These are phyloP conservation scores for Arrhamphus sclerolepis DNA, from an alignment of 2,797 vertebrate species.

Conservation along the genomic window DNA sequence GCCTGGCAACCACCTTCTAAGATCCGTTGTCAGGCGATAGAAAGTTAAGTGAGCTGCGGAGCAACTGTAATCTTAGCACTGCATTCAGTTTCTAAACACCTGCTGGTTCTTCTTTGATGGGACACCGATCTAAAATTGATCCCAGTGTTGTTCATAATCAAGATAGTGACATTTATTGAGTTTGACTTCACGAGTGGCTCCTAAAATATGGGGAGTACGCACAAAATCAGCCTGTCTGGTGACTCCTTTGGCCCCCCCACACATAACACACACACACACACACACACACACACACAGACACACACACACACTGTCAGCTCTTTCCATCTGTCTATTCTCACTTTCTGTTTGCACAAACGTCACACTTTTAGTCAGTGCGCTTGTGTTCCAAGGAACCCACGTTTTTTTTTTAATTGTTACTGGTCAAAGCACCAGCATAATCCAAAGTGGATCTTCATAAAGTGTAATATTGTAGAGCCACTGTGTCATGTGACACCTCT, in stretches of 20 bases:
- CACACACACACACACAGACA: background rate
- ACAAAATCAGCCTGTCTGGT: conserved; percentile 26
- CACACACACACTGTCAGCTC: conserved; percentile 8
- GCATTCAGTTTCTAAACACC: too few species aligned
- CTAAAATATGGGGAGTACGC: background rate
- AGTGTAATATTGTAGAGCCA: background rate
- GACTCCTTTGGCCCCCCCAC: conserved; percentile 24
- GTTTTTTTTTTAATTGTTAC: background rate
- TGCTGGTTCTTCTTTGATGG: background rate
- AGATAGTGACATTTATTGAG: background rate
- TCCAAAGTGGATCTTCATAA: background rate
- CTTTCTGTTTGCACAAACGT: conserved; percentile 34
- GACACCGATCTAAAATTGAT: background rate
- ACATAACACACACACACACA: background rate
- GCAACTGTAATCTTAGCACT: too few species aligned
- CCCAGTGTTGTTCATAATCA: background rate
- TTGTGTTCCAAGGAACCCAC: conserved; percentile 22
- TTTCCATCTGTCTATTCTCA: conserved; percentile 40
- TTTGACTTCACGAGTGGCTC: background rate
- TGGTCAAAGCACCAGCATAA: background rate
- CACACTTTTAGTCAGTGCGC: conserved; percentile 4
- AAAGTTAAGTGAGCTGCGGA: too few species aligned
- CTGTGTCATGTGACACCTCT: too few species aligned
- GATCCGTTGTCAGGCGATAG: background rate
- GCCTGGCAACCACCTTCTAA: background rate